Percentiles rank a stretch among this genome's conserved stretches.
Conservation (phyloP, 2,888 invertebrate genomes). For the Nephrotoma guestfalica region DNA sequence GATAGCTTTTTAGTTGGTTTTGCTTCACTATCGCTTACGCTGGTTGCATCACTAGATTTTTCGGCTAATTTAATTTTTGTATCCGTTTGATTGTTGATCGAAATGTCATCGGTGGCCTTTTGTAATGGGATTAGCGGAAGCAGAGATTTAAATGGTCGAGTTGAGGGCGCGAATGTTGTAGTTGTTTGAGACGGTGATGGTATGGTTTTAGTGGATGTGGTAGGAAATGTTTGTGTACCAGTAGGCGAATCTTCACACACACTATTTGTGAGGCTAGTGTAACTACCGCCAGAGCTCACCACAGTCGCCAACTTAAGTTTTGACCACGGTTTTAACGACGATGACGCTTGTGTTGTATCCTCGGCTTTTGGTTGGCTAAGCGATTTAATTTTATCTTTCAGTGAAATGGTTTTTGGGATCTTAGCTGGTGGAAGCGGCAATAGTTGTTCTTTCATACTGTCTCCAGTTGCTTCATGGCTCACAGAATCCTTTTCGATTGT, state of each 20-base stretch:
- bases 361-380: slow-evolving; percentile 27
- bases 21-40: slow-evolving; percentile 13
- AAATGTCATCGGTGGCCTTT: not conserved
- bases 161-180: not conserved
- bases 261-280: slow-evolving; percentile 26
- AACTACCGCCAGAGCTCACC: slow-evolving; percentile 26
- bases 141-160: not conserved
- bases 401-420: slow-evolving; percentile 22
- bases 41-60: slow-evolving; percentile 4
- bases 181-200: not conserved
- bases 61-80: slow-evolving; percentile 10
- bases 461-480: slow-evolving; percentile 29
- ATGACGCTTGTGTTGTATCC: slow-evolving; percentile 18
- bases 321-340: slow-evolving; percentile 48
- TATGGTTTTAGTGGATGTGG: slow-evolving; percentile 20
- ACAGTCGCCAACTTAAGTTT: slow-evolving; percentile 57
- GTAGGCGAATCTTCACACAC: slow-evolving; percentile 11
- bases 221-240: slow-evolving; percentile 22
- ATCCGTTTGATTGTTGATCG: not conserved
- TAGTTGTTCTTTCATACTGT: slow-evolving; percentile 14
- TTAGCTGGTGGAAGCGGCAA: slow-evolving; percentile 23
- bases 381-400: slow-evolving; percentile 37
- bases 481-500: slow-evolving; percentile 8
- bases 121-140: not conserved
- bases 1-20: slow-evolving; percentile 5